These are phyloP conservation scores for Cyprinodon brontotheroides DNA, from an alignment of 2,113 vertebrate species.

Conservation along the genomic window DNA sequence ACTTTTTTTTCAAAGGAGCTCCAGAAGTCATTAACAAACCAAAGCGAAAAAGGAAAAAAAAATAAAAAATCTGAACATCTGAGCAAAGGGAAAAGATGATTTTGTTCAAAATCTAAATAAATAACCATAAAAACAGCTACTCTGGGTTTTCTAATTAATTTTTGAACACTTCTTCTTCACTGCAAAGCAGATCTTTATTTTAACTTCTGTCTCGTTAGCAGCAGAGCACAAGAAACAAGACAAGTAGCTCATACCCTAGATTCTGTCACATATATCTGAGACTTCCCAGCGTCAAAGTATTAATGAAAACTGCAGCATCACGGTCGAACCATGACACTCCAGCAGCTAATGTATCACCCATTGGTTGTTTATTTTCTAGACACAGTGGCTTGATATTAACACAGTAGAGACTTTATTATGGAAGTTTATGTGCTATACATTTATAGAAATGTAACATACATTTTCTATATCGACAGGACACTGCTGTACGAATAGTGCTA, in stretches of 20 bases:
- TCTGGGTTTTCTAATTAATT: not conserved
- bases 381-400: slow-evolving; percentile 42
- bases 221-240: not conserved
- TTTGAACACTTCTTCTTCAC: not conserved
- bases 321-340: not conserved
- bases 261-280: not conserved
- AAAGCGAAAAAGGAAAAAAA: not conserved
- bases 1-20: not conserved
- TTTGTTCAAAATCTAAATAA: not conserved
- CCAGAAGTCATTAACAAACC: not conserved
- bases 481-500: slow-evolving; percentile 17
- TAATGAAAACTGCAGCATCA: not conserved
- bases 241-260: not conserved
- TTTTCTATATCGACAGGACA: slow-evolving; percentile 17
- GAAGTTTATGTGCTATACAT: slow-evolving; percentile 46
- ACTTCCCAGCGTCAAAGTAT: not conserved
- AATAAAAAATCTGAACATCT: not conserved
- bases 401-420: slow-evolving; percentile 38
- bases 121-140: not conserved
- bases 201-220: not conserved
- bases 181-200: not conserved
- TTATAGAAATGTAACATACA: slow-evolving; percentile 53
- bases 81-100: not conserved
- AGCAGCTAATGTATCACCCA: not conserved
- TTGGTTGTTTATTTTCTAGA: slow-evolving; percentile 28